These are phyloP conservation scores for Bathynomus jamesi DNA, from an alignment of 1,140 invertebrate genomes.

Conservation along the genomic window DNA sequence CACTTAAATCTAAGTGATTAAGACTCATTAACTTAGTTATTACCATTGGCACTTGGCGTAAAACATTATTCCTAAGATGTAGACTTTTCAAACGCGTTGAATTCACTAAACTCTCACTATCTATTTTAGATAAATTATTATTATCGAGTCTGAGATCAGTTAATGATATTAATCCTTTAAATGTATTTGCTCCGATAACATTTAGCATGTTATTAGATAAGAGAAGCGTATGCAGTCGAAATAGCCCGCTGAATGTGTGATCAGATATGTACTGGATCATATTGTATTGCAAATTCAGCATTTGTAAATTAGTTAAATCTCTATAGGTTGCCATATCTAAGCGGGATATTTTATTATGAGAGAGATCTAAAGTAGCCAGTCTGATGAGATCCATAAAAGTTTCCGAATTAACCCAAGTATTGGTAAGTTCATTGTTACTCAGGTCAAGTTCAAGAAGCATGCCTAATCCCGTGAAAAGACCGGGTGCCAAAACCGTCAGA, in stretches of 20 bases:
- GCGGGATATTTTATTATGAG: conserved; percentile 58
- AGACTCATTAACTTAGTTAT: conserved; percentile 67
- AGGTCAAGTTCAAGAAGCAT: conserved; percentile 68
- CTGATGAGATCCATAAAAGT: conserved; percentile 64
- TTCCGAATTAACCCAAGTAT: conserved; percentile 65
- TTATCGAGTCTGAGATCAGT: conserved; percentile 64
- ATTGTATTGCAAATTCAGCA: conserved; percentile 67
- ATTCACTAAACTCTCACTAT: conserved; percentile 66
- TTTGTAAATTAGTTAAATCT: conserved; percentile 63
- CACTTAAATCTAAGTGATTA: conserved; percentile 76
- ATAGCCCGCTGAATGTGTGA: conserved; percentile 61
- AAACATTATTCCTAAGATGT: conserved; percentile 71
- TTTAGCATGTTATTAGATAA: conserved; percentile 63
- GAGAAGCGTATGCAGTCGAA: conserved; percentile 65
- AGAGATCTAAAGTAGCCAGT: conserved; percentile 65
- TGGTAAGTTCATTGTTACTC: conserved; percentile 66
- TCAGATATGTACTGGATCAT: conserved; percentile 61
- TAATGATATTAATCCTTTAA: conserved; percentile 62
- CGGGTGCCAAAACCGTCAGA: conserved; percentile 40
- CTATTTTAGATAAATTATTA: conserved; percentile 60
- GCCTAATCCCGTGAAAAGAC: conserved; percentile 63
- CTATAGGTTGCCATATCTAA: conserved; percentile 65
- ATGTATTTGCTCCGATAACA: conserved; percentile 58
- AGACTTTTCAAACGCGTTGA: conserved; percentile 72
- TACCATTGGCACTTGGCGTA: conserved; percentile 69